A percentile compares a stretch with the other conserved stretches of the same genome.
Conservation (phyloP, 2,888 invertebrate genomes). For the Parascotia fuliginaria region DNA sequence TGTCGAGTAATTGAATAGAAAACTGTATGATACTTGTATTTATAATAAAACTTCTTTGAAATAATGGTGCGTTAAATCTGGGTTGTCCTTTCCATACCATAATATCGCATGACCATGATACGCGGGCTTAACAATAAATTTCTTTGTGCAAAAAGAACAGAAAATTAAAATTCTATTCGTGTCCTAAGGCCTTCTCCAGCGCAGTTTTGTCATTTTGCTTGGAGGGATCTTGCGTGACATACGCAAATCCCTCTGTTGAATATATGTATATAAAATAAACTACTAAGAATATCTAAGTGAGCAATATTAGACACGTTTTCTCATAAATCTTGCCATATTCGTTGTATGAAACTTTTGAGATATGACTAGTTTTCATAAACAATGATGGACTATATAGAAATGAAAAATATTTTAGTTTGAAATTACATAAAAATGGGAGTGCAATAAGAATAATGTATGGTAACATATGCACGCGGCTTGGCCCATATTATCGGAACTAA, state of each 20-base stretch:
- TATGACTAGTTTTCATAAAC: slow-evolving; percentile 26
- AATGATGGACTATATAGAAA: slow-evolving; percentile 18
- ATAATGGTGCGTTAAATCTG: slow-evolving; percentile 62
- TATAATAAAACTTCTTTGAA: slow-evolving; percentile 65
- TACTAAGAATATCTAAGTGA: slow-evolving; percentile 38
- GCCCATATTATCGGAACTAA: too few species aligned
- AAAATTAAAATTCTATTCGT: slow-evolving; percentile 79
- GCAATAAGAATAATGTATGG: too few species aligned
- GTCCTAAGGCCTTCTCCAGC: slow-evolving; percentile 63
- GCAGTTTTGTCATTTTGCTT: slow-evolving; percentile 77
- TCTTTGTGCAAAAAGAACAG: slow-evolving; percentile 75
- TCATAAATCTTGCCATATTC: slow-evolving; percentile 42
- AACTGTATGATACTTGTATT: slow-evolving; percentile 59
- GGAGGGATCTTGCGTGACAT: slow-evolving; percentile 68
- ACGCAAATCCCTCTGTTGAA: slow-evolving; percentile 61
- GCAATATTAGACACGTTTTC: slow-evolving; percentile 45
- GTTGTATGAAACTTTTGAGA: slow-evolving; percentile 28
- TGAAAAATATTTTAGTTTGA: not conserved
- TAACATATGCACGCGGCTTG: too few species aligned
- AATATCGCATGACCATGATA: slow-evolving; percentile 72
- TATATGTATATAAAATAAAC: slow-evolving; percentile 43
- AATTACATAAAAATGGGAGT: too few species aligned
- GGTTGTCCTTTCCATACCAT: slow-evolving; percentile 62
- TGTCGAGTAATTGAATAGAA: slow-evolving; percentile 60
- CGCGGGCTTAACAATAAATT: slow-evolving; percentile 77